Evolutionary conservation across 2,797 vertebrate species (phyloP), one percentile per base, ranked within the genome.

Genomic region (Poeciliopsis gracilis): DNA sequence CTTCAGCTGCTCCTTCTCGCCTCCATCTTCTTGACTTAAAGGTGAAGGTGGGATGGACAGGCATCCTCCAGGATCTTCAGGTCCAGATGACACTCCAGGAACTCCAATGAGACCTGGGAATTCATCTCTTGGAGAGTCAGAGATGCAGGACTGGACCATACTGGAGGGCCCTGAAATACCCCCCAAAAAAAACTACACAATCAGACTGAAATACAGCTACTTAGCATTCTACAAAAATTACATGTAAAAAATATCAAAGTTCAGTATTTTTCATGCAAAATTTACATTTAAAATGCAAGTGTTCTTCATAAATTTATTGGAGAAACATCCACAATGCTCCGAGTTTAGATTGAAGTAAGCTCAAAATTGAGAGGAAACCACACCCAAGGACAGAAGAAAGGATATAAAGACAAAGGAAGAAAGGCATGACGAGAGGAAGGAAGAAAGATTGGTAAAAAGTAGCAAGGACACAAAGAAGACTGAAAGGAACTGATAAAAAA

Each of bases 11-110:
- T 96, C 95, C 82, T 94, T 96, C 47, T 96, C 95, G 7, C 94
- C 96, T 78, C 93, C 95, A 66, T 96, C 96, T 92, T 88, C 94
- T 88, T 91, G 95, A 91, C 94, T 96, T 80, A 91, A 96, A 72
- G 81, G 96, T 79, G 90, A 97, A 73, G 93, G 94, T 2, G 95
- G 96, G 73, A 95, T 95, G 9, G 95, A 96, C 77, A 95, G 88
- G 86, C 93, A 96, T 28, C 89, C 91, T 79, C 87, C 84, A 38
- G 90, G 87, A 76, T 94, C 93, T 77, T 89, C 90, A 88, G 95
- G 96, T 45, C 92, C 92, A 82, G 83, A 81, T 0, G 93, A 85
- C 59, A 92, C 85, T 75, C 87, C 91, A 72, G 93, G 88, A 76
- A 92, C 90, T 76, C 94, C 93, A 88, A 95, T 91, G 3, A 95